phyloP scores from a whole-genome alignment of 2,888 invertebrate genomes.

The Chydorus sphaericus region DNA sequence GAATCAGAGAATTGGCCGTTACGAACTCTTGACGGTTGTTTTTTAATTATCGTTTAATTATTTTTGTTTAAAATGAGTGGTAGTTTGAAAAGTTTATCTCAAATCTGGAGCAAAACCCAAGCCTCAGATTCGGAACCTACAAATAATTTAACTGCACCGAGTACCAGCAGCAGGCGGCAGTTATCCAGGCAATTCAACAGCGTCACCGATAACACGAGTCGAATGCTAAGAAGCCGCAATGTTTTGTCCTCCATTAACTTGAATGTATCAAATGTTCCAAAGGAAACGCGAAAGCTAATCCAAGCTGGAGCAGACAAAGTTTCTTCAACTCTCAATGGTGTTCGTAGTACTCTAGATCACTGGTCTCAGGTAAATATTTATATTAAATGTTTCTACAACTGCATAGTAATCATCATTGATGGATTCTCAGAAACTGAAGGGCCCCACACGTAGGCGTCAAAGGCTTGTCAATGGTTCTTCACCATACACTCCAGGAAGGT shows the following conservation, averaged over 20 bases:
- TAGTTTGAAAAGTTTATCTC: conserved; percentile 4
- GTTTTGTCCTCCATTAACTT: conserved; percentile 1
- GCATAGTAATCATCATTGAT: not conserved
- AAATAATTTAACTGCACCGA: not conserved
- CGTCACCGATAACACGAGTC: not conserved
- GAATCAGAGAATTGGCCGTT: no score
- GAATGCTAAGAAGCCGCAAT: not conserved
- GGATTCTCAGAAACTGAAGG: conserved; percentile 2
- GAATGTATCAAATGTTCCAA: not conserved
- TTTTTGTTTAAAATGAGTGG: not conserved
- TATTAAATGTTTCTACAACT: not conserved
- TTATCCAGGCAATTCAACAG: conserved; percentile 7
- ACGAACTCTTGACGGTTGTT: no score
- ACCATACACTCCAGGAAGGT: conserved; percentile 1
- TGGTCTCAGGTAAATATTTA: conserved; percentile 43
- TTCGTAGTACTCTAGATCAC: conserved; percentile 47
- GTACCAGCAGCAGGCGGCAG: not conserved
- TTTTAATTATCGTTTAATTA: not conserved
- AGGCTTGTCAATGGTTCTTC: not conserved
- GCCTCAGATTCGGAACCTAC: not conserved
- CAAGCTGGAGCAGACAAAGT: conserved; percentile 51
- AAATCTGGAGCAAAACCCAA: conserved; percentile 9
- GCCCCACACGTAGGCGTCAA: not conserved
- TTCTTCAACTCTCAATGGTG: conserved; percentile 46
- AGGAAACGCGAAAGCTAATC: conserved; percentile 23